Conservation (phyloP, 37 sponge, comb jelly and placozoan genomes). For the Hexactinellida sp. region DNA sequence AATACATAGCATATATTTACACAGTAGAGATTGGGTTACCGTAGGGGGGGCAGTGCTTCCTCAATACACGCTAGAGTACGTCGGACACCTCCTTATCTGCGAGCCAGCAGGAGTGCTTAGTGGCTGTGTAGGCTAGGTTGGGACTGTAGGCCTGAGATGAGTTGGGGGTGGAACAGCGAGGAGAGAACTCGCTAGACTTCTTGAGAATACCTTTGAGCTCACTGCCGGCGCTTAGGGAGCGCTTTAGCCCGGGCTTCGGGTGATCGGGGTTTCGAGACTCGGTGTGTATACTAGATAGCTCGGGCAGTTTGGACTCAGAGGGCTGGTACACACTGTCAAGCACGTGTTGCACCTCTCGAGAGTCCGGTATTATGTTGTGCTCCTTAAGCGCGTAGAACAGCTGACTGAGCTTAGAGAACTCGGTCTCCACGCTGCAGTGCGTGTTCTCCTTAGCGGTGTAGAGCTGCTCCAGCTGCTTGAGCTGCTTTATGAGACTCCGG, state of each 20-base stretch:
- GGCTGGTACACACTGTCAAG: background rate
- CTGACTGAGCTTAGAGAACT: slow-evolving; percentile 6
- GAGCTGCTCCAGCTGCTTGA: background rate
- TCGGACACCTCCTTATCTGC: background rate
- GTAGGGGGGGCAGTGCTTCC: too few relatives aligned
- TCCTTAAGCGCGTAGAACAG: background rate
- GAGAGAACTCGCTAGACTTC: background rate
- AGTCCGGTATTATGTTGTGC: background rate
- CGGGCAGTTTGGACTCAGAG: background rate
- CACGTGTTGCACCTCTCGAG: background rate
- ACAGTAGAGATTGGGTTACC: background rate
- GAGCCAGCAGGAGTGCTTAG: background rate
- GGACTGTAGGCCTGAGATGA: background rate
- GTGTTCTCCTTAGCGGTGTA: slow-evolving; percentile 8
- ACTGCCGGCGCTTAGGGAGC: background rate
- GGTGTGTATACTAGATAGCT: background rate
- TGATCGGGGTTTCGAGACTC: background rate
- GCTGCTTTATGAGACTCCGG: background rate
- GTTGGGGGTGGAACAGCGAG: background rate
- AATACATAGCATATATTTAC: too few relatives aligned
- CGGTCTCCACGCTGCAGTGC: background rate
- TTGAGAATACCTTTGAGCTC: background rate
- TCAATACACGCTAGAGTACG: background rate
- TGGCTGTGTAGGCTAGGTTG: background rate
- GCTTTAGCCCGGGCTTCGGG: background rate